These are phyloP conservation scores for Luidia sarsii DNA, from an alignment of 53 echinoderm and acorn worm species.

Conservation along the genomic window DNA sequence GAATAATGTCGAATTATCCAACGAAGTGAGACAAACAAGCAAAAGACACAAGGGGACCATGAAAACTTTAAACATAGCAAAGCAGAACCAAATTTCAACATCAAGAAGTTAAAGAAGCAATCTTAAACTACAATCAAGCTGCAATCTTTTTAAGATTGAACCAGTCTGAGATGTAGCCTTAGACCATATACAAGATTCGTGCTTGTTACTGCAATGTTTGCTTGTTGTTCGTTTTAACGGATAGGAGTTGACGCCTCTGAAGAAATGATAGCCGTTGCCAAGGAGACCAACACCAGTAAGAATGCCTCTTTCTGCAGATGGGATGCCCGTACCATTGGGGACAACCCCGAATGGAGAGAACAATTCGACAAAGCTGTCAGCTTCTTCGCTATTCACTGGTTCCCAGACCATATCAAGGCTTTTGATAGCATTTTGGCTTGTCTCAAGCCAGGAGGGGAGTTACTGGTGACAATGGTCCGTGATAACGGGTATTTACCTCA, in stretches of 20 bases:
- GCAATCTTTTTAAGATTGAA: too few relatives aligned
- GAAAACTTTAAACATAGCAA: too few relatives aligned
- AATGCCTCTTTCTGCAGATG: background rate
- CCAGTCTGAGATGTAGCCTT: too few relatives aligned
- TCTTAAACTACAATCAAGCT: too few relatives aligned
- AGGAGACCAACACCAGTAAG: background rate
- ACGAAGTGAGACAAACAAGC: too few relatives aligned
- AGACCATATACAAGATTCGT: too few relatives aligned
- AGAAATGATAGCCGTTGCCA: slow-evolving; percentile 13
- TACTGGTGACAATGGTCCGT: background rate
- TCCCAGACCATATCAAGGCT: background rate
- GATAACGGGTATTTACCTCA: background rate
- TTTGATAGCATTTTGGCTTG: slow-evolving; percentile 13
- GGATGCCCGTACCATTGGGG: slow-evolving; percentile 1
- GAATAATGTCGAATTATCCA: too few relatives aligned
- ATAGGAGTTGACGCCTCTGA: slow-evolving; percentile 17
- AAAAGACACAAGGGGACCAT: too few relatives aligned
- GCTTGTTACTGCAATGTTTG: too few relatives aligned
- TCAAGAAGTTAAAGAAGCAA: too few relatives aligned
- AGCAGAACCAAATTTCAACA: too few relatives aligned
- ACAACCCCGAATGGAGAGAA: slow-evolving; percentile 19
- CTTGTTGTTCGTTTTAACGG: too few relatives aligned
- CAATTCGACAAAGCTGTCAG: slow-evolving; percentile 11
- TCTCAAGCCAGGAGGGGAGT: slow-evolving; percentile 23
- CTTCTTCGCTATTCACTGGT: slow-evolving; percentile 1